Evolutionary conservation across 2,888 invertebrate species (phyloP).

Genomic region (Lithophane socia): DNA sequence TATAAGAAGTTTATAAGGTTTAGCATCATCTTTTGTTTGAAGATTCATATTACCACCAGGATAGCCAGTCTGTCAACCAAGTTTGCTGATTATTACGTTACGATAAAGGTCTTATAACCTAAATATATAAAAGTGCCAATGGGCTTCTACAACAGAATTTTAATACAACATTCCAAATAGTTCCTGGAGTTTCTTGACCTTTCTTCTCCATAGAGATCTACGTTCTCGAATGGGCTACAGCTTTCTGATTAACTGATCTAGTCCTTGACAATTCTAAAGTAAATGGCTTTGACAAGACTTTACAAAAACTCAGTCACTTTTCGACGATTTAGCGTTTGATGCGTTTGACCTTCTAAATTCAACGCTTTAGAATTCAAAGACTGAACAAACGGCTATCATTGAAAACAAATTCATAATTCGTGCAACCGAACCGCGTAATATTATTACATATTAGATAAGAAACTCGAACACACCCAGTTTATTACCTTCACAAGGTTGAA

Average conservation of each 20-base stretch:
- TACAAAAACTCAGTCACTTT: not conserved
- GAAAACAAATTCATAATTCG: not conserved
- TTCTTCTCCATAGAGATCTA: not conserved
- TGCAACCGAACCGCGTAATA: not conserved
- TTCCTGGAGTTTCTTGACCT: not conserved
- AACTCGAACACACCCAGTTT: slow-evolving; percentile 22
- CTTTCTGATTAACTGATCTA: not conserved
- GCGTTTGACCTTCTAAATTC: not conserved
- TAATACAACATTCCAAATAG: not conserved
- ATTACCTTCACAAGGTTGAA: slow-evolving; percentile 46
- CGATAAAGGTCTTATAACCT: too few relatives aligned
- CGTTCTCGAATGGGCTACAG: not conserved
- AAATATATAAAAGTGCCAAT: not conserved
- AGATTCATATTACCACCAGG: too few relatives aligned
- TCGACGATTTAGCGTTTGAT: not conserved
- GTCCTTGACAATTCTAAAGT: not conserved
- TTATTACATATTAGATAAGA: slow-evolving; percentile 34
- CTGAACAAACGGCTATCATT: not conserved
- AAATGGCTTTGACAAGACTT: not conserved
- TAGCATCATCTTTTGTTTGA: too few relatives aligned
- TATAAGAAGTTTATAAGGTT: too few relatives aligned
- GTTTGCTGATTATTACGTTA: too few relatives aligned
- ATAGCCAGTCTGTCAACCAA: too few relatives aligned
- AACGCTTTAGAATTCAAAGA: not conserved
- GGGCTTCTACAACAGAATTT: not conserved